Percentiles rank a stretch among this genome's conserved stretches.
Conservation (phyloP, 2,888 invertebrate genomes). For the Conus canariensis region DNA sequence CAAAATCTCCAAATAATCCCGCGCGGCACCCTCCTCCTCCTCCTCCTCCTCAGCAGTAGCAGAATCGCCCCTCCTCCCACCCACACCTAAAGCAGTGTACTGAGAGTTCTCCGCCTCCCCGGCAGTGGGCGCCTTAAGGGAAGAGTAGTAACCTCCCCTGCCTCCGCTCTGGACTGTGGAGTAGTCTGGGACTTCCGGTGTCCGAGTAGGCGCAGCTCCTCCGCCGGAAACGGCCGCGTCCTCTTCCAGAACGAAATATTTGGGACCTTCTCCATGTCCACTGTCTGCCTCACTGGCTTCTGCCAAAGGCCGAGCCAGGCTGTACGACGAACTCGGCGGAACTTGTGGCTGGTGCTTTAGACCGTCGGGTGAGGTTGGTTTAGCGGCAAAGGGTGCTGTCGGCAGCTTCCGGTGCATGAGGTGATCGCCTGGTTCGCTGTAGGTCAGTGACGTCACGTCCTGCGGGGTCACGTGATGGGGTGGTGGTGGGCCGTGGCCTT, state of each 20-base stretch:
- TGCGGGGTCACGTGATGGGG: not conserved
- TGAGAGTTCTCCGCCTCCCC: too few species aligned
- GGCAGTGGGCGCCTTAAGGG: too few species aligned
- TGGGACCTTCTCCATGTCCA: not conserved
- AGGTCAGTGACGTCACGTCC: not conserved
- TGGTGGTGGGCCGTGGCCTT: not conserved
- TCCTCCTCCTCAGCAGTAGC: too few species aligned
- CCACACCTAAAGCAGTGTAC: too few species aligned
- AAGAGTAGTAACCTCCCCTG: too few species aligned
- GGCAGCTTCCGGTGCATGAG: conserved; percentile 12
- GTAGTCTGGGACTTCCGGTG: too few species aligned
- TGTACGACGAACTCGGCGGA: not conserved
- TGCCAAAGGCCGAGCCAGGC: not conserved
- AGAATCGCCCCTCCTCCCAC: too few species aligned
- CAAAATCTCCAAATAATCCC: not conserved
- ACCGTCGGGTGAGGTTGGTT: not conserved
- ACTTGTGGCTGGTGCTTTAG: not conserved
- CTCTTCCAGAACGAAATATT: not conserved
- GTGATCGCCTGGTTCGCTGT: conserved; percentile 5
- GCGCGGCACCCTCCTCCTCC: not conserved
- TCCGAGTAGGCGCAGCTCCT: too few species aligned
- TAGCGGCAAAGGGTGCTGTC: not conserved
- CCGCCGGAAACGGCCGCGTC: not conserved
- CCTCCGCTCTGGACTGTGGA: too few species aligned
- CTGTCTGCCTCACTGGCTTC: not conserved